Percentiles rank a stretch among this genome's conserved stretches.
These are phyloP conservation scores for Meleagris gallopavo DNA, from an alignment of 2,113 vertebrate genomes.

Conservation along the genomic window DNA sequence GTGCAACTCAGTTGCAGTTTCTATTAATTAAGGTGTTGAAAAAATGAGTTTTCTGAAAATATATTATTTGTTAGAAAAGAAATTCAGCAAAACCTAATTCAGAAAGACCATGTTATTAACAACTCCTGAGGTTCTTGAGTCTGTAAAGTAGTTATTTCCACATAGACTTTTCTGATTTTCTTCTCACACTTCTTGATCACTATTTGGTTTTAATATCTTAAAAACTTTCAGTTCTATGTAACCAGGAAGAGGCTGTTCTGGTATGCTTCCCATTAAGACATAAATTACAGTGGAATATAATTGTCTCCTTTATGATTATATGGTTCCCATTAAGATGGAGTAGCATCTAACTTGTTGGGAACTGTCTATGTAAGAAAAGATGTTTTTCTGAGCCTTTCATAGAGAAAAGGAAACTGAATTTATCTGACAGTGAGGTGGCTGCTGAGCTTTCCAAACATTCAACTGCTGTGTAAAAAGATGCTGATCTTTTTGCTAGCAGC, in stretches of 20 bases:
- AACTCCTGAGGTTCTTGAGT: neutral
- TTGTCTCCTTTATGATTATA: neutral
- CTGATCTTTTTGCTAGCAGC: neutral
- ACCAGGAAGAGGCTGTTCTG: neutral
- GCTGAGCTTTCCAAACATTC: neutral
- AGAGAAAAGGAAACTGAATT: neutral
- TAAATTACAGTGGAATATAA: neutral
- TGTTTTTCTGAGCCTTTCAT: fast-evolving
- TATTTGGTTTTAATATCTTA: neutral
- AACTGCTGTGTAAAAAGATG: neutral
- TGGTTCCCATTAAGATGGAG: fast-evolving
- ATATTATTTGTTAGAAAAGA: neutral
- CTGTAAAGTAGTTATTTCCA: neutral
- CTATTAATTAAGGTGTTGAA: neutral
- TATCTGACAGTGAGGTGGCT: neutral
- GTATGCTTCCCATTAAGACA: fast-evolving
- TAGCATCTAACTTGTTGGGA: neutral
- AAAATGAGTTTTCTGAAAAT: neutral
- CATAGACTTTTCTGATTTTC: neutral
- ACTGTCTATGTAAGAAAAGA: neutral
- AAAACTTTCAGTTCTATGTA: neutral
- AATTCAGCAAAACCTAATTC: neutral
- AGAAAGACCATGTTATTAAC: neutral
- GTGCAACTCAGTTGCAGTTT: neutral
- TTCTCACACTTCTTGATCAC: neutral